A percentile compares a stretch with the other conserved stretches of the same genome.
phyloP scores from a whole-genome alignment of 2,797 vertebrate species.

The Syngnathus acus region DNA sequence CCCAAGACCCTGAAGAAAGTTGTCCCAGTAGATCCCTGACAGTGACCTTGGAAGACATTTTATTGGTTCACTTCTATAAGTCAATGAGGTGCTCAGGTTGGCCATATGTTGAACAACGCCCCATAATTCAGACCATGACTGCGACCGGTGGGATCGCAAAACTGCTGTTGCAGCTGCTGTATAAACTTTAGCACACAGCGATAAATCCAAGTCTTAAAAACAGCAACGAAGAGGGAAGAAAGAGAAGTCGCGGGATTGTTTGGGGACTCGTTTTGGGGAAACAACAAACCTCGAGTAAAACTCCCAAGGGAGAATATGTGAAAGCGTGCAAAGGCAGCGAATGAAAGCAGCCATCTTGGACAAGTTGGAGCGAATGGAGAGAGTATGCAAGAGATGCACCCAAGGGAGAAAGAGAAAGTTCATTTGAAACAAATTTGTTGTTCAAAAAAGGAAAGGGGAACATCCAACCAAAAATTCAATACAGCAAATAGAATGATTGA shows the following conservation, averaged over 20 bases:
- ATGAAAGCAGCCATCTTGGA: conserved; percentile 35
- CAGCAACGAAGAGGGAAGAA: not conserved
- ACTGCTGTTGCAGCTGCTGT: conserved; percentile 6
- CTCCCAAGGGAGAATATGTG: conserved; percentile 43
- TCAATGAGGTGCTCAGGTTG: conserved; percentile 3
- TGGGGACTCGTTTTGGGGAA: conserved; percentile 22
- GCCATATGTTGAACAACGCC: conserved; percentile 9
- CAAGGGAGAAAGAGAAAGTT: conserved; percentile 43
- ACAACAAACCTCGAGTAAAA: conserved; percentile 33
- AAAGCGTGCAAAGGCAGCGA: conserved; percentile 27
- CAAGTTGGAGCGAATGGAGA: conserved; percentile 28
- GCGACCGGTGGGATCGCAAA: conserved; percentile 9
- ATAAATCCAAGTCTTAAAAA: conserved; percentile 13
- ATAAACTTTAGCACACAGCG: conserved; percentile 13
- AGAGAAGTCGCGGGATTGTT: conserved; percentile 9
- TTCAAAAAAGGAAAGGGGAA: conserved; percentile 40
- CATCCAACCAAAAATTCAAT: conserved; percentile 39
- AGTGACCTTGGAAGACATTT: conserved; percentile 25
- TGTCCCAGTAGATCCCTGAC: conserved; percentile 10
- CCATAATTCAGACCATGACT: conserved; percentile 6
- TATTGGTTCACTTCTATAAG: not conserved
- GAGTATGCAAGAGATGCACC: conserved; percentile 13
- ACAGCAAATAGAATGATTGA: conserved; percentile 3
- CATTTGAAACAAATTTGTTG: conserved; percentile 51
- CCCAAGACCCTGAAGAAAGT: not conserved